phyloP scores from a whole-genome alignment of 2,888 invertebrate species.

The Diabrotica balteata region DNA sequence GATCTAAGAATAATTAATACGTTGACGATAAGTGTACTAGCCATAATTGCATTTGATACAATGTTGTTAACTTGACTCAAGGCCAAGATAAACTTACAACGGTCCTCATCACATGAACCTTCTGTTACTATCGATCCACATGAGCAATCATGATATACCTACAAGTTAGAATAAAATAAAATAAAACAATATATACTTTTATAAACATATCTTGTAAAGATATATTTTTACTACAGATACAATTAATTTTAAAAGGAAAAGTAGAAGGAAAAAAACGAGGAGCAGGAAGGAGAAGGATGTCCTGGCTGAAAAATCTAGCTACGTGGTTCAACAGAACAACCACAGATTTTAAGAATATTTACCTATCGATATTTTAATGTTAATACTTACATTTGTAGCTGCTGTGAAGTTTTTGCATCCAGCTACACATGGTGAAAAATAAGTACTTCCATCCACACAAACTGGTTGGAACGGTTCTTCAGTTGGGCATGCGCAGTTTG shows the following conservation, averaged over 20 bases:
- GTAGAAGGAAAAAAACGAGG: no score
- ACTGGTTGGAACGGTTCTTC: conserved; percentile 68
- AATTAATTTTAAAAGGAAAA: no score
- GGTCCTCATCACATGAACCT: conserved; percentile 64
- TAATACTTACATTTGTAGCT: conserved; percentile 42
- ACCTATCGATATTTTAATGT: no score
- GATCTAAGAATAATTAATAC: conserved; percentile 65
- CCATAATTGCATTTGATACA: conserved; percentile 50
- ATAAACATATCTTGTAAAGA: no score
- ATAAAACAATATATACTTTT: no score
- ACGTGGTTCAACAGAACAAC: no score
- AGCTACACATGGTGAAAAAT: conserved; percentile 77
- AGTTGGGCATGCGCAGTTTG: conserved; percentile 63
- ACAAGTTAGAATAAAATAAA: conserved; percentile 30
- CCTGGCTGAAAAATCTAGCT: no score
- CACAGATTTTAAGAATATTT: no score
- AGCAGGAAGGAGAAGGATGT: no score
- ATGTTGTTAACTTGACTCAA: conserved; percentile 55
- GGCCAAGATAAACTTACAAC: conserved; percentile 63
- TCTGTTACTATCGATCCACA: conserved; percentile 58
- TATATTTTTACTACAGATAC: no score
- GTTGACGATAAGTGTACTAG: conserved; percentile 61
- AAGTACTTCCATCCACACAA: conserved; percentile 68
- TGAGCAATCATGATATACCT: conserved; percentile 63
- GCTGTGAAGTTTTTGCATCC: conserved; percentile 65